These are phyloP conservation scores for Entomobrya proxima DNA, from an alignment of 2,888 invertebrate genomes.

Conservation along the genomic window DNA sequence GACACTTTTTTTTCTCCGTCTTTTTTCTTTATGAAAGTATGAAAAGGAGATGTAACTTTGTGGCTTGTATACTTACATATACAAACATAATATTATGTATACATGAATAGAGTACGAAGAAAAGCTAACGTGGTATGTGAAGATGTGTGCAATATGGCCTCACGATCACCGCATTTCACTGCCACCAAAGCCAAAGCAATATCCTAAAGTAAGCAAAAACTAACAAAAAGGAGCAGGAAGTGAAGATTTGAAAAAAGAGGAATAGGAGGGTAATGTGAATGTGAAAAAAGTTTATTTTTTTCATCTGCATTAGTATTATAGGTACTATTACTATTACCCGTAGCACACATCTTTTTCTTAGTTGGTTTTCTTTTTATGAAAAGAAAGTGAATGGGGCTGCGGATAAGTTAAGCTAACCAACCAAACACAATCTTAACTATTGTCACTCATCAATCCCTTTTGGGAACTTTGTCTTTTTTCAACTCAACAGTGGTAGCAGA, in stretches of 20 bases:
- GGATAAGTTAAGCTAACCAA: slow-evolving; percentile 8
- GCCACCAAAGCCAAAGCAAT: slow-evolving; percentile 22
- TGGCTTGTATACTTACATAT: slow-evolving; percentile 5
- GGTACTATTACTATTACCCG: slow-evolving; percentile 20
- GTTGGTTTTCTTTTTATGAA: not conserved
- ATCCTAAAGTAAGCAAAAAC: slow-evolving; percentile 50
- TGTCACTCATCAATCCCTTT: slow-evolving; percentile 66
- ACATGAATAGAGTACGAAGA: not conserved
- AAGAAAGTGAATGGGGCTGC: slow-evolving; percentile 9
- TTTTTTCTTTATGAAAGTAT: slow-evolving; percentile 49
- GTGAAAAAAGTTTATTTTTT: slow-evolving; percentile 44
- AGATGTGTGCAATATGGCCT: not conserved
- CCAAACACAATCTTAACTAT: slow-evolving; percentile 54
- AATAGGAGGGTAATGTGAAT: slow-evolving; percentile 59
- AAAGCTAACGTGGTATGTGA: not conserved
- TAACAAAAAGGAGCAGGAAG: slow-evolving; percentile 12
- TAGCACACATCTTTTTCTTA: not conserved
- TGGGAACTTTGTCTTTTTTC: slow-evolving; percentile 57
- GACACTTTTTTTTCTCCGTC: slow-evolving; percentile 40
- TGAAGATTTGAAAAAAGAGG: slow-evolving; percentile 54
- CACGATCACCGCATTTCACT: not conserved
- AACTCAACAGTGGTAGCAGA: not conserved
- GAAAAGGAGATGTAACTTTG: slow-evolving; percentile 50
- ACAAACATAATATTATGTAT: not conserved
- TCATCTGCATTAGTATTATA: slow-evolving; percentile 41